phyloP scores from a whole-genome alignment of 2,888 invertebrate genomes.

The Calameuta idolon region DNA sequence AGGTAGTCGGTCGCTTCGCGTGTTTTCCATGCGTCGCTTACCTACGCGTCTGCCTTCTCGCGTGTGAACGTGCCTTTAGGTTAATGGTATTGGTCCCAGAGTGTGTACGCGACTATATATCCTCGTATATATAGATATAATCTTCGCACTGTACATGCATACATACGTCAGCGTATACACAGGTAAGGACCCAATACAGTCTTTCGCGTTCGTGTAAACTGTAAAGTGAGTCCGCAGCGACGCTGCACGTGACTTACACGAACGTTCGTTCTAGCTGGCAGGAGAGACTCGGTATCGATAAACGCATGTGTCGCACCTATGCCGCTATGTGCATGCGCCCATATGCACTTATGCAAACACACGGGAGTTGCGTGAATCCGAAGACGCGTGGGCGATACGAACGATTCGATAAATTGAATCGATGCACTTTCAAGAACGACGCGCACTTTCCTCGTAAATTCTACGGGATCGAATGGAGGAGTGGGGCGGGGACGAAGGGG shows the following conservation, averaged over 20 bases:
- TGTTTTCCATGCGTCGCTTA: slow-evolving; percentile 43
- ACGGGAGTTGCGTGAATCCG: background rate
- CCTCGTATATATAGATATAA: slow-evolving; percentile 3
- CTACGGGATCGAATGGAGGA: too few species aligned
- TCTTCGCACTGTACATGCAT: background rate
- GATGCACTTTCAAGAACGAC: background rate
- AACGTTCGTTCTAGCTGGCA: background rate
- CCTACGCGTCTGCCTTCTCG: slow-evolving; percentile 25
- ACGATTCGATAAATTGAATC: background rate
- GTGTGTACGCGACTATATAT: slow-evolving; percentile 17
- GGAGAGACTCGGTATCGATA: background rate
- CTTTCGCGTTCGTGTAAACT: background rate
- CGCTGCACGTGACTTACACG: slow-evolving; percentile 7
- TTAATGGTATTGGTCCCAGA: slow-evolving; percentile 2
- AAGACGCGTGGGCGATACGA: background rate
- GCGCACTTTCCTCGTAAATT: background rate
- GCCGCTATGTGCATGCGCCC: background rate
- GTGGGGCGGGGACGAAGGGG: too few species aligned
- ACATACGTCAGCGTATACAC: background rate
- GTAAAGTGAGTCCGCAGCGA: slow-evolving; percentile 5
- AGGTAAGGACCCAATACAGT: background rate
- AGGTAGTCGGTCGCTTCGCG: slow-evolving; percentile 43
- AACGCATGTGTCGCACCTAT: background rate
- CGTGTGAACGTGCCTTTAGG: slow-evolving; percentile 14
- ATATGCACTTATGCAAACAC: background rate